Conservation (phyloP, 2,113 vertebrate species). For the Eudyptes chrysolophus region DNA sequence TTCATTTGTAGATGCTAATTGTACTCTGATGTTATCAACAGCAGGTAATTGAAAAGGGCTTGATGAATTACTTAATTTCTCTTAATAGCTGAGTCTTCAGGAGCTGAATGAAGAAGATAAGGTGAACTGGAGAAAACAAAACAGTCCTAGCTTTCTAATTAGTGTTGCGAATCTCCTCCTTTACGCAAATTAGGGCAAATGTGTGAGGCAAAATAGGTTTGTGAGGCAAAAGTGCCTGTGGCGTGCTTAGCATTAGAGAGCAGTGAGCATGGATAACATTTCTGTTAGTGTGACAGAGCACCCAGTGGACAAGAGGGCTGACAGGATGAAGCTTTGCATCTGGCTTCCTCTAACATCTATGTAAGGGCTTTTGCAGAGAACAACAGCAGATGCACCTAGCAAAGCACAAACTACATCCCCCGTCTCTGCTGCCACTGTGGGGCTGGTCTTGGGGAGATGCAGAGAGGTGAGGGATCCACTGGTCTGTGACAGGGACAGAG, state of each 20-base stretch:
- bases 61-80: slow-evolving; percentile 96
- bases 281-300: background rate
- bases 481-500: background rate
- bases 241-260: background rate
- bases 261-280: background rate
- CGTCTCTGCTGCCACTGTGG: background rate
- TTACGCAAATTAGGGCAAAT: slow-evolving; percentile 51
- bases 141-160: slow-evolving; percentile 80
- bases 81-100: slow-evolving; percentile 89
- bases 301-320: background rate
- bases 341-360: background rate
- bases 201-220: slow-evolving; percentile 7
- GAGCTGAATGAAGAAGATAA: slow-evolving; percentile 90
- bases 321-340: background rate
- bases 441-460: background rate
- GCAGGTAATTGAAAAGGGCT: slow-evolving; percentile 93
- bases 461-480: background rate
- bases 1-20: slow-evolving; percentile 84
- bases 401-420: background rate
- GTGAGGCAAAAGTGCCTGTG: slow-evolving; percentile 30
- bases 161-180: slow-evolving; percentile 62
- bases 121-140: slow-evolving; percentile 74
- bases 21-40: slow-evolving; percentile 89
- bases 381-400: background rate
- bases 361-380: background rate